Conservation (phyloP, 2,888 invertebrate species). For the Papilio gigon region DNA sequence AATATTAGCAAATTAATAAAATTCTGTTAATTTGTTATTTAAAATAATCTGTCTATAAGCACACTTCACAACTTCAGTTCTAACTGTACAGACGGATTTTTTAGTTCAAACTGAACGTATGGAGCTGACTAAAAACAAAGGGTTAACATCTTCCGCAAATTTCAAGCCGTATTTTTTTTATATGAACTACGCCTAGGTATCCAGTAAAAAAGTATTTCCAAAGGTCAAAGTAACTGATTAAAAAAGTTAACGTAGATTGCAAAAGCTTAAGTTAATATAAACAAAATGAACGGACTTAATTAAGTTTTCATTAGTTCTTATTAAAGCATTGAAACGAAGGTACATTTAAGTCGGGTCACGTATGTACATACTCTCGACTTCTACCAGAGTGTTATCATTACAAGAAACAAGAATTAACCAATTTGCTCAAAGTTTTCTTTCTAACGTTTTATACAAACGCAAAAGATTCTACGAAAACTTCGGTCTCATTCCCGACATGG, state of each 20-base stretch:
- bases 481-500: neutral
- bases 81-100: too few relatives aligned
- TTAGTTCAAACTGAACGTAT: too few relatives aligned
- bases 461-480: neutral
- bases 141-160: neutral
- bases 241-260: constrained; percentile 2
- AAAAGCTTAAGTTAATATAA: constrained; percentile 6
- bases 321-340: neutral
- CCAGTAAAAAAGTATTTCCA: neutral
- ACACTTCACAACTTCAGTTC: too few relatives aligned
- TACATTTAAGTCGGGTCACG: neutral
- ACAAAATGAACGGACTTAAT: constrained; percentile 1
- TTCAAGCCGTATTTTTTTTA: too few relatives aligned
- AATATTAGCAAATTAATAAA: too few relatives aligned
- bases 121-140: too few relatives aligned
- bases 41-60: too few relatives aligned
- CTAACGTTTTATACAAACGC: neutral
- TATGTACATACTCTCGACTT: neutral
- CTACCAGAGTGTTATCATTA: constrained; percentile 1
- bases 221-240: neutral
- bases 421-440: constrained; percentile 13
- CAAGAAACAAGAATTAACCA: constrained; percentile 7
- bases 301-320: constrained; percentile 9
- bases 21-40: too few relatives aligned
- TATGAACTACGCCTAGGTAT: neutral